Conservation (phyloP, 2,888 invertebrate species). For the Lottia scabra region DNA sequence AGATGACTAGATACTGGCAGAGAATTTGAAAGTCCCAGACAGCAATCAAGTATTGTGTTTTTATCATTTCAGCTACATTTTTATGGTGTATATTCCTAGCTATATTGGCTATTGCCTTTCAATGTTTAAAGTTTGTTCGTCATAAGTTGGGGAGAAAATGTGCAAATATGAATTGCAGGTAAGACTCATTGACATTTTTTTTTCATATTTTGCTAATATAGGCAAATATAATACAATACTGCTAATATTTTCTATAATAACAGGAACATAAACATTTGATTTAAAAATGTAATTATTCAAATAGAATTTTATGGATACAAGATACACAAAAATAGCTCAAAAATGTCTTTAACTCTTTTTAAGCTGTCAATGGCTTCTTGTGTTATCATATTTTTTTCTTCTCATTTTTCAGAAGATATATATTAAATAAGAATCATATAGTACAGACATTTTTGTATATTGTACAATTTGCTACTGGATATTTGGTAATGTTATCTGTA, state of each 20-base stretch:
- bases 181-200: neutral
- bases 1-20: too few species aligned
- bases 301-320: too few species aligned
- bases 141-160: slow-evolving; percentile 13
- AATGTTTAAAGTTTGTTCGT: slow-evolving; percentile 42
- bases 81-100: slow-evolving; percentile 34
- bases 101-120: slow-evolving; percentile 38
- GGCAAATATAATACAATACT: too few species aligned
- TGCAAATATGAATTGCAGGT: neutral
- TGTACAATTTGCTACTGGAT: slow-evolving; percentile 38
- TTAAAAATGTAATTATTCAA: too few species aligned
- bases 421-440: slow-evolving; percentile 42
- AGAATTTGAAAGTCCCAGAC: too few species aligned
- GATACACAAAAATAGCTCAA: too few species aligned
- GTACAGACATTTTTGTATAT: slow-evolving; percentile 41
- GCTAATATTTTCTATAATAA: too few species aligned
- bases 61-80: slow-evolving; percentile 37
- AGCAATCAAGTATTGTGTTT: too few species aligned
- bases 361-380: too few species aligned
- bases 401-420: slow-evolving; percentile 35
- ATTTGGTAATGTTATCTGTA: slow-evolving; percentile 43
- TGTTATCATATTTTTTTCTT: neutral
- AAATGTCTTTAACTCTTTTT: too few species aligned
- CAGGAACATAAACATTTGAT: too few species aligned
- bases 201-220: too few species aligned